phyloP scores from a whole-genome alignment of 2,888 invertebrate genomes.

The Argynnis bischoffii region DNA sequence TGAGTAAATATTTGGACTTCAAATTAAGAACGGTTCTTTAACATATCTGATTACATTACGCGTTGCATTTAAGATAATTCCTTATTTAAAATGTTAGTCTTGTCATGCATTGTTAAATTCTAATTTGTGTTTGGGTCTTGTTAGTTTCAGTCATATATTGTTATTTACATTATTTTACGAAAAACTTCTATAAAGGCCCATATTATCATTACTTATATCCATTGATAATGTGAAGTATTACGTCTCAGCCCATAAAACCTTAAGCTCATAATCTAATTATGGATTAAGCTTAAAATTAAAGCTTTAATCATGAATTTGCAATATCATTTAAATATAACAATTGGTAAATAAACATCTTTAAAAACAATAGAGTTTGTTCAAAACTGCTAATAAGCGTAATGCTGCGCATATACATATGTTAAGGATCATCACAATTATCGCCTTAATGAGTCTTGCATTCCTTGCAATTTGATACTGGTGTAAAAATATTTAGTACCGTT shows the following conservation, averaged over 20 bases:
- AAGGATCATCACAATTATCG: conserved; percentile 4
- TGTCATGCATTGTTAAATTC: neutral
- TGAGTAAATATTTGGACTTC: conserved; percentile 36
- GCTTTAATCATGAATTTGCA: neutral
- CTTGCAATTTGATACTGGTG: conserved; percentile 18
- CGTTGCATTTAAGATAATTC: neutral
- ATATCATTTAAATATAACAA: neutral
- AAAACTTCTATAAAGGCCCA: too few species aligned
- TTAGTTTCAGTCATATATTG: too few species aligned
- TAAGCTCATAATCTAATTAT: too few species aligned
- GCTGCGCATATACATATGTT: neutral
- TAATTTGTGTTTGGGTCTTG: too few species aligned
- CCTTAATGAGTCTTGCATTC: conserved; percentile 9
- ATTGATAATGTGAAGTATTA: too few species aligned
- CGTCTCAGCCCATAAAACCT: too few species aligned
- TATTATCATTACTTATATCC: too few species aligned
- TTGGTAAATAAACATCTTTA: neutral
- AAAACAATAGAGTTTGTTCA: neutral
- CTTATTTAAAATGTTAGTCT: neutral
- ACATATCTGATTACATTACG: conserved; percentile 11
- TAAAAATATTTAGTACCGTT: conserved; percentile 18
- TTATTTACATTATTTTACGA: too few species aligned
- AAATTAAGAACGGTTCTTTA: conserved; percentile 31
- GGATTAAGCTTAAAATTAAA: too few species aligned
- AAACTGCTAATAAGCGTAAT: neutral